Percentiles rank a stretch among this genome's conserved stretches.
phyloP scores from a whole-genome alignment of 2,113 vertebrate species.

The Gambusia affinis region DNA sequence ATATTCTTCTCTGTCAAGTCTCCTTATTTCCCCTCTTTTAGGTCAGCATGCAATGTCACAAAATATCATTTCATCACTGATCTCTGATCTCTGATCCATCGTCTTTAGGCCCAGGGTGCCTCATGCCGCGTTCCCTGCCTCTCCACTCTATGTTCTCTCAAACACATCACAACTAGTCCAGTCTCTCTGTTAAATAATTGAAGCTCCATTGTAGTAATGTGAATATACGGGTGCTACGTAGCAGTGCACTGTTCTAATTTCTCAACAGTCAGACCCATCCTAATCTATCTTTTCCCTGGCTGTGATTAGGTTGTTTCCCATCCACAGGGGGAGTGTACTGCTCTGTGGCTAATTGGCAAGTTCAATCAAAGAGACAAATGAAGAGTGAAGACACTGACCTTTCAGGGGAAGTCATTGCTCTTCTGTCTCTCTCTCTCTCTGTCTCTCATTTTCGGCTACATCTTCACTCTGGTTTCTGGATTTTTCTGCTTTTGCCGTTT shows the following conservation, averaged over 20 bases:
- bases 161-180: slow-evolving; percentile 11
- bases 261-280: slow-evolving; percentile 17
- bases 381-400: slow-evolving; percentile 75
- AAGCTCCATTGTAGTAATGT: slow-evolving; percentile 28
- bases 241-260: slow-evolving; percentile 24
- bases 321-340: slow-evolving; percentile 58
- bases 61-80: slow-evolving; percentile 46
- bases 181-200: slow-evolving; percentile 14
- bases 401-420: slow-evolving; percentile 66
- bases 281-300: slow-evolving; percentile 23
- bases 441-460: slow-evolving; percentile 29
- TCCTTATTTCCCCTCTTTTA: slow-evolving; percentile 35
- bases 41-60: slow-evolving; percentile 47
- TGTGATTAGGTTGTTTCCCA: slow-evolving; percentile 77
- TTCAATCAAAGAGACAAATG: slow-evolving; percentile 81
- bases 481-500: slow-evolving; percentile 7
- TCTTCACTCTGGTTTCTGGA: not conserved
- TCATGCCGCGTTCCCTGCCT: not conserved
- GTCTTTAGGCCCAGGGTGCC: slow-evolving; percentile 3
- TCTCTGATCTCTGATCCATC: slow-evolving; percentile 49
- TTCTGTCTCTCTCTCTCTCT: slow-evolving; percentile 13
- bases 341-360: slow-evolving; percentile 75
- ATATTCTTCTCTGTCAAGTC: slow-evolving; percentile 44
- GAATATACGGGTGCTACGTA: slow-evolving; percentile 15
- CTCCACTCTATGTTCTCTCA: not conserved